Conservation (phyloP, 2,888 invertebrate species). For the Diarsia rubi region DNA sequence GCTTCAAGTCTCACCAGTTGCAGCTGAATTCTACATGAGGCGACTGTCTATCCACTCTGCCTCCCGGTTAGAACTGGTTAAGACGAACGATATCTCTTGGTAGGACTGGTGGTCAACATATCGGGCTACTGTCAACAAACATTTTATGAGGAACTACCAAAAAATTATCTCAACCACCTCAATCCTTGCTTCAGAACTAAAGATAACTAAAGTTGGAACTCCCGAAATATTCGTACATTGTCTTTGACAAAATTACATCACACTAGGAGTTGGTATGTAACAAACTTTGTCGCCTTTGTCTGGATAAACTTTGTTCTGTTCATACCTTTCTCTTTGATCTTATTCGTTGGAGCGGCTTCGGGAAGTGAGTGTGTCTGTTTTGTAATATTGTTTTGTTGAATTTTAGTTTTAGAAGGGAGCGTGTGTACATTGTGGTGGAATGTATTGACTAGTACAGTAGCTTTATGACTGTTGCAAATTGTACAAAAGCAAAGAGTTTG, state of each 20-base stretch:
- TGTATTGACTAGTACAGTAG: background rate
- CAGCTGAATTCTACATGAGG: too few species aligned
- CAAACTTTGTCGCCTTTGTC: conserved; percentile 36
- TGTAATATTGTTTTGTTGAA: conserved; percentile 29
- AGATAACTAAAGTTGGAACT: conserved; percentile 27
- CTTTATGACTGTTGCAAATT: background rate
- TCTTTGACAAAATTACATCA: conserved; percentile 49
- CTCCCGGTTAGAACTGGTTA: too few species aligned
- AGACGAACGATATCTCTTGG: too few species aligned
- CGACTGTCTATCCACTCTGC: too few species aligned
- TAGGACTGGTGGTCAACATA: too few species aligned
- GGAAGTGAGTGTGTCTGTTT: conserved; percentile 36
- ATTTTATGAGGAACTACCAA: background rate
- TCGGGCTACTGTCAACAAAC: too few species aligned
- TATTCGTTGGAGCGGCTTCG: conserved; percentile 35
- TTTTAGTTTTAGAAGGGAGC: background rate
- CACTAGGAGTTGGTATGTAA: conserved; percentile 35
- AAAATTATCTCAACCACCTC: conserved; percentile 1
- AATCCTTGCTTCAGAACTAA: conserved; percentile 9
- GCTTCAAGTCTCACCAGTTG: too few species aligned
- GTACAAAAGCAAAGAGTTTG: background rate
- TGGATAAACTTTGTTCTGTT: conserved; percentile 46
- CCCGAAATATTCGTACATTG: conserved; percentile 49
- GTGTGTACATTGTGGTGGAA: conserved; percentile 7
- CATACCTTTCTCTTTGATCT: conserved; percentile 45